Conservation (phyloP, 1,140 invertebrate species). For the Drosophila pachea region DNA sequence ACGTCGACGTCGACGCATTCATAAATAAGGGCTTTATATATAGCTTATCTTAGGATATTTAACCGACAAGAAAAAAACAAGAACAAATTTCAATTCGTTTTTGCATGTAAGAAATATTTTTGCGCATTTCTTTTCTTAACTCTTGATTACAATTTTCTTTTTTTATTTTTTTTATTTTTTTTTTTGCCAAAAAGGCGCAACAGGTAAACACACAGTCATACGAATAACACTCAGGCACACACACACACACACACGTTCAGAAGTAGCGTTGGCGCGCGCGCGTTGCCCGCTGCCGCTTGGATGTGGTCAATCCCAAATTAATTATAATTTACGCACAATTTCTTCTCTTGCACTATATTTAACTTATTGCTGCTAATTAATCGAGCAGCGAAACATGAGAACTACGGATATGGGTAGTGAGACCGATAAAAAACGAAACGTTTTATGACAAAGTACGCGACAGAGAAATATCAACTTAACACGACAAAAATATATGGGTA, state of each 20-base stretch:
- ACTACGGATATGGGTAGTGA: background rate
- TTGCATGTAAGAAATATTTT: constrained; percentile 17
- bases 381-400: background rate
- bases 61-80: constrained; percentile 2
- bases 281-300: constrained; percentile 29
- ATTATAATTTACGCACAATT: constrained; percentile 36
- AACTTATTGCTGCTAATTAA: constrained; percentile 22
- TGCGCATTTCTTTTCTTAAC: constrained; percentile 19
- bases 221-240: background rate
- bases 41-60: constrained; percentile 61
- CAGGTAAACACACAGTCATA: constrained; percentile 38
- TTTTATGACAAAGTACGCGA: constrained; percentile 35
- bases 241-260: constrained; percentile 10
- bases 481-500: constrained; percentile 44
- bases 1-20: constrained; percentile 21
- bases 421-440: constrained; percentile 30
- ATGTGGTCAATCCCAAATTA: constrained; percentile 20
- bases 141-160: no score
- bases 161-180: background rate
- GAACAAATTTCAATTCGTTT: constrained; percentile 11
- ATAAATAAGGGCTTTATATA: constrained; percentile 52
- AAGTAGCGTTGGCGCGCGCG: constrained; percentile 48
- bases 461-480: constrained; percentile 25
- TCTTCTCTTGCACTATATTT: constrained; percentile 21
- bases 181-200: constrained; percentile 45